Percentiles rank a stretch among this genome's conserved stretches.
Conservation (phyloP, 2,797 vertebrate species). For the Tiaroga cobitis region DNA sequence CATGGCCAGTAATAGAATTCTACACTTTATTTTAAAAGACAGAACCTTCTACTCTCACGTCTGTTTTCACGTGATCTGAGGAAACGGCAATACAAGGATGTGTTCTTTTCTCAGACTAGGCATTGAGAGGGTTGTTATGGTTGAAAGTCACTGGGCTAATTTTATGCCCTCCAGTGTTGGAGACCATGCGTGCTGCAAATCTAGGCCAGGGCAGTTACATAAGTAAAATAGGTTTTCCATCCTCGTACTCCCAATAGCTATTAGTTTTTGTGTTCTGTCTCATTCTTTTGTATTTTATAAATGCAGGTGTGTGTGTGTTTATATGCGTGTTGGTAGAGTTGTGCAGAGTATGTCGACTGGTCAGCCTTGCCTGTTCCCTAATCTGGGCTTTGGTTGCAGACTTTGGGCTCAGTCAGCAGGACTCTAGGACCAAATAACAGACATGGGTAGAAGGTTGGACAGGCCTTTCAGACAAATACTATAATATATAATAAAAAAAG, state of each 20-base stretch:
- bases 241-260: neutral
- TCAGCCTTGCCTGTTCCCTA: slow-evolving; percentile 59
- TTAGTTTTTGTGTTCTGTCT: slow-evolving; percentile 32
- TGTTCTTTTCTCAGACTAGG: slow-evolving; percentile 19
- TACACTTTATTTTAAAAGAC: slow-evolving; percentile 1
- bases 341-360: slow-evolving; percentile 13
- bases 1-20: neutral
- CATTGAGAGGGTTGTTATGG: slow-evolving; percentile 58
- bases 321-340: neutral
- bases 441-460: no score
- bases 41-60: neutral
- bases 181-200: slow-evolving; percentile 59
- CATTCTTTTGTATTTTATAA: neutral
- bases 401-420: slow-evolving; percentile 54
- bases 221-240: slow-evolving; percentile 58
- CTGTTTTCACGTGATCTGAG: slow-evolving; percentile 10
- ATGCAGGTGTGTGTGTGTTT: slow-evolving; percentile 13
- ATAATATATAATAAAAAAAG: no score
- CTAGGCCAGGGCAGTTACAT: slow-evolving; percentile 75
- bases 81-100: neutral
- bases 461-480: no score
- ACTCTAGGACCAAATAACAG: slow-evolving; percentile 35
- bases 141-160: slow-evolving; percentile 69
- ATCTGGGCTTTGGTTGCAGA: slow-evolving; percentile 56
- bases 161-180: slow-evolving; percentile 57